Conservation (phyloP, 2,888 invertebrate species). For the Chloroclystis v-ata region DNA sequence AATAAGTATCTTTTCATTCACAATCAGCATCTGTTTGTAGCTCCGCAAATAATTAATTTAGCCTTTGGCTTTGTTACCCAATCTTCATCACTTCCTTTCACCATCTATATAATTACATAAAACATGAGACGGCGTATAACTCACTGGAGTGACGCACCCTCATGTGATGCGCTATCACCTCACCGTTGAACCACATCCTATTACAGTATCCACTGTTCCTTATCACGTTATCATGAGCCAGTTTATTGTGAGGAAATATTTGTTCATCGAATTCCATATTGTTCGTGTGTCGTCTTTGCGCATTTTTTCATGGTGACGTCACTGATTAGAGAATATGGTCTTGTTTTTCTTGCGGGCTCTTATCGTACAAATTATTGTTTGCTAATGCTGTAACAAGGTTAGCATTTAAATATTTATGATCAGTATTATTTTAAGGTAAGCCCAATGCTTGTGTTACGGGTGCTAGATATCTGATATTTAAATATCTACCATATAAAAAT, state of each 20-base stretch:
- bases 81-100: no score
- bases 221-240: constrained; percentile 29
- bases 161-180: constrained; percentile 35
- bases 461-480: no score
- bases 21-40: no score
- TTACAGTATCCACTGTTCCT: constrained; percentile 5
- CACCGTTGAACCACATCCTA: constrained; percentile 31
- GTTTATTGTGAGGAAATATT: constrained; percentile 51
- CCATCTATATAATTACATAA: no score
- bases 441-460: no score
- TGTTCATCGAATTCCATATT: constrained; percentile 49
- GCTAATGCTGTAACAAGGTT: constrained; percentile 4
- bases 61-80: no score
- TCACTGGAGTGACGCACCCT: constrained; percentile 27
- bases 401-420: constrained; percentile 5
- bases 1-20: no score
- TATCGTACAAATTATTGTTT: constrained; percentile 16
- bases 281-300: constrained; percentile 35
- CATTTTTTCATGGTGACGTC: constrained; percentile 44
- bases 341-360: not conserved
- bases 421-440: no score
- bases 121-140: no score
- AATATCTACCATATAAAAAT: no score
- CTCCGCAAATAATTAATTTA: no score
- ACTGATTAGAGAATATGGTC: not conserved